Conservation (phyloP, 2,113 vertebrate species). For the Oreocharis arfaki region DNA sequence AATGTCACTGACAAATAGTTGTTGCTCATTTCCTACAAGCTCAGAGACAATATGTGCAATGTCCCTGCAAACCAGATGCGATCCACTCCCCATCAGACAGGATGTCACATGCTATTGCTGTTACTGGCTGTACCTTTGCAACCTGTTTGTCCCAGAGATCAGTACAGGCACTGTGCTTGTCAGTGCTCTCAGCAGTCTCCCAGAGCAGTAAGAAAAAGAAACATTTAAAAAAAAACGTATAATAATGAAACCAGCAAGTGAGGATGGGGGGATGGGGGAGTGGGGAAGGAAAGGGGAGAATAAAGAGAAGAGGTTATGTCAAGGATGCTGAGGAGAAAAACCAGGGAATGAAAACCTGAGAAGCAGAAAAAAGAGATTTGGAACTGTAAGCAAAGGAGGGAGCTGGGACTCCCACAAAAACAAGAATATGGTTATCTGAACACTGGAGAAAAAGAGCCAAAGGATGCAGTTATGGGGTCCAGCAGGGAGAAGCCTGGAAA, state of each 20-base stretch:
- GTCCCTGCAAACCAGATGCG: background rate
- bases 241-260: background rate
- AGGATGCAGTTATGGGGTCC: background rate
- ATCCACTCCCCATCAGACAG: background rate
- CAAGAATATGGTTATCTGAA: background rate
- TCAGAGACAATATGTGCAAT: background rate
- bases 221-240: accelerated
- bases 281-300: background rate
- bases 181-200: background rate
- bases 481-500: background rate
- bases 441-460: background rate
- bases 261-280: background rate
- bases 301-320: background rate
- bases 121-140: background rate
- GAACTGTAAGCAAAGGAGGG: background rate
- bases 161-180: background rate
- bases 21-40: background rate
- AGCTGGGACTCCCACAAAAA: background rate
- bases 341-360: background rate
- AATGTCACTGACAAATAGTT: background rate
- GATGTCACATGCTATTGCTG: background rate
- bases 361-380: background rate
- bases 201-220: background rate
- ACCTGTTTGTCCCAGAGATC: background rate
- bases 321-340: background rate